Percentiles rank a stretch among this genome's conserved stretches.
Conservation (phyloP, 2,797 vertebrate genomes). For the Syngnathus acus region DNA sequence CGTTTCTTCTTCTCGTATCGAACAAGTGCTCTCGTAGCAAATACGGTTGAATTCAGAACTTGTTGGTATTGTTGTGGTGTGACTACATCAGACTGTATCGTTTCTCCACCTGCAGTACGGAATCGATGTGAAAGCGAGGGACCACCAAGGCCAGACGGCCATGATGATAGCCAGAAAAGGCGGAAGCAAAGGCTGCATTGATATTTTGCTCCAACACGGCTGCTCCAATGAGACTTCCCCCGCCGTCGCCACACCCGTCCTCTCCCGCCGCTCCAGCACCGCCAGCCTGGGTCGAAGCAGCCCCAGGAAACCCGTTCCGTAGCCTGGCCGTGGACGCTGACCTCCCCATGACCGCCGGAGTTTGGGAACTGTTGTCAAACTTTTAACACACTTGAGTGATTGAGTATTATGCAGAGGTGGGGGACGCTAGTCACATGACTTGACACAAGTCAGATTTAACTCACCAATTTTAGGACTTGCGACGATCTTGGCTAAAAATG, state of each 20-base stretch:
- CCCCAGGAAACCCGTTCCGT: conserved; percentile 70
- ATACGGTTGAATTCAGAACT: neutral
- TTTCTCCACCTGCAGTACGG: conserved; percentile 71
- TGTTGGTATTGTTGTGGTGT: no score
- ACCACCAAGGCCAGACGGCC: conserved; percentile 78
- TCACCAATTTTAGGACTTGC: no score
- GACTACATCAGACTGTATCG: no score
- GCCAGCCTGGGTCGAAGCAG: conserved; percentile 82
- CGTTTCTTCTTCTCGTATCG: conserved; percentile 11
- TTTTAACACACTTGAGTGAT: no score
- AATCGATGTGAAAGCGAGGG: conserved; percentile 80
- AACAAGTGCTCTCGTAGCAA: no score
- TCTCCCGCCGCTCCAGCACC: conserved; percentile 84
- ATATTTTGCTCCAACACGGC: conserved; percentile 87
- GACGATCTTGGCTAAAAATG: no score
- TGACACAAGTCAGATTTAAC: neutral
- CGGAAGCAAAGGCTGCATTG: conserved; percentile 82
- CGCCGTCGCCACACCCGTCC: conserved; percentile 70
- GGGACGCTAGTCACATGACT: neutral
- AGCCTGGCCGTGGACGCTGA: conserved; percentile 24
- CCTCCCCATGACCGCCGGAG: no score
- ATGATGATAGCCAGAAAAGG: conserved; percentile 78
- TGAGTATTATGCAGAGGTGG: neutral
- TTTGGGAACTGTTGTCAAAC: neutral
- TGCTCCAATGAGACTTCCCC: conserved; percentile 80